Evolutionary conservation across 2,113 vertebrate species (phyloP), one percentile per base, ranked within the genome.

Genomic region (Dromaius novaehollandiae): DNA sequence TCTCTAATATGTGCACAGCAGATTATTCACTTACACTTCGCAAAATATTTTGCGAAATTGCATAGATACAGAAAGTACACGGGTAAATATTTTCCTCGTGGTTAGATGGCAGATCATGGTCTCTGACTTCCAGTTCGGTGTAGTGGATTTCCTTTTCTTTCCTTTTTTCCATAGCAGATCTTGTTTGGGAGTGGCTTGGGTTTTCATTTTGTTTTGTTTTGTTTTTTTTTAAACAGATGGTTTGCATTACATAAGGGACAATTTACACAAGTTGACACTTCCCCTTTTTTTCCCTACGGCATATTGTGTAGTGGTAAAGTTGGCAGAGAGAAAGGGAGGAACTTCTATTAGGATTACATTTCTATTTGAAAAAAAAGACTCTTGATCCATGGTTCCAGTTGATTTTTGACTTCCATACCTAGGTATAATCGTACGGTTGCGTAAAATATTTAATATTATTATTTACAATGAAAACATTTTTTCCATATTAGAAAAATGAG

Each of bases 191-290:
- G 94, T 95, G 91, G 89, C 89, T 95, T 95, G 36, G 40, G 78
- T 94, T 96, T 93, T 96, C 66, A 81, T 95, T 97, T 97, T 96
- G 81, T 95, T 96, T 96, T 96, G 78, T 90, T 96, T 73, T 60
- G 55, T 60, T 60, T 60, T 34, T 34, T 95, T 95, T 96, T 71
- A 80, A 96, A 95, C 96, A 96, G 97, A 95, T 97, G 97, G 97
- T 95, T 96, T 96, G 87, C 70, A 95, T 96, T 97, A 92, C 93
- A 95, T 96, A 96, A 97, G 95, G 94, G 95, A 95, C 92, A 95
- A 94, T 97, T 96, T 96, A 96, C 93, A 96, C 95, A 88, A 96
- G 81, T 96, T 96, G 96, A 97, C 96, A 95, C 97, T 96, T 96
- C 82, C 95, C 94, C 96, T 97, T 91, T 94, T 58, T 95, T 96